Conservation (phyloP, 1,140 invertebrate genomes). For the Sarcophaga peregrina region DNA sequence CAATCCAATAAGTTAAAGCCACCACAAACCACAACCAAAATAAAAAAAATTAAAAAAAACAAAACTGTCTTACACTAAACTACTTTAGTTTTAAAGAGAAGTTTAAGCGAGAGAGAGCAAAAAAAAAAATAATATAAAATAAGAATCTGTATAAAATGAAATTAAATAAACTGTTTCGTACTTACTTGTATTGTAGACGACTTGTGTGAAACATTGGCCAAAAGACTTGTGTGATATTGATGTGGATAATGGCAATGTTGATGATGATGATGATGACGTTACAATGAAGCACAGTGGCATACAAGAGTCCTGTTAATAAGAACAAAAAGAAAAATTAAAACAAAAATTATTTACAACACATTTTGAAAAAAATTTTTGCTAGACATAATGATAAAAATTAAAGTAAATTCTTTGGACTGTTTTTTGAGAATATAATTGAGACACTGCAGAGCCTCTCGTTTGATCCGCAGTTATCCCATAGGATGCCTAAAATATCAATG, state of each 20-base stretch:
- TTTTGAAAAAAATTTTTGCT: too few species aligned
- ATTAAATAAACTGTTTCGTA: conserved; percentile 11
- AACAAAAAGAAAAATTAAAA: too few species aligned
- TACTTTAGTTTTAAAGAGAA: conserved; percentile 5
- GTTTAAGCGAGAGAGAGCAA: background rate
- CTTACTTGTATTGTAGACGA: conserved; percentile 7
- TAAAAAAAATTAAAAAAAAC: background rate
- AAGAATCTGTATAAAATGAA: background rate
- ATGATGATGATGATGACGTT: conserved; percentile 31
- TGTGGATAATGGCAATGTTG: conserved; percentile 28
- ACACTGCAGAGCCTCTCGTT: too few species aligned
- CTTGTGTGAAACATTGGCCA: conserved; percentile 13
- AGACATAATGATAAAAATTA: too few species aligned
- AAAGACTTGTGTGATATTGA: conserved; percentile 20
- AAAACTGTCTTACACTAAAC: conserved; percentile 18
- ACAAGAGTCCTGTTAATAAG: too few species aligned
- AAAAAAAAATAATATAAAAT: background rate
- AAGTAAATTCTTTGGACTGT: too few species aligned
- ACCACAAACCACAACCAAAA: conserved; percentile 27
- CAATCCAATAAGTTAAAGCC: conserved; percentile 65
- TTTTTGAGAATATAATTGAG: too few species aligned
- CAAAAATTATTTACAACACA: too few species aligned
- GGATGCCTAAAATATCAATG: too few species aligned
- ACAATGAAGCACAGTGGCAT: background rate
- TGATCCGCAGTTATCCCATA: too few species aligned